Evolutionary conservation across 1,140 invertebrate genomes (phyloP).

Genomic region (Trachelipus rathkii): DNA sequence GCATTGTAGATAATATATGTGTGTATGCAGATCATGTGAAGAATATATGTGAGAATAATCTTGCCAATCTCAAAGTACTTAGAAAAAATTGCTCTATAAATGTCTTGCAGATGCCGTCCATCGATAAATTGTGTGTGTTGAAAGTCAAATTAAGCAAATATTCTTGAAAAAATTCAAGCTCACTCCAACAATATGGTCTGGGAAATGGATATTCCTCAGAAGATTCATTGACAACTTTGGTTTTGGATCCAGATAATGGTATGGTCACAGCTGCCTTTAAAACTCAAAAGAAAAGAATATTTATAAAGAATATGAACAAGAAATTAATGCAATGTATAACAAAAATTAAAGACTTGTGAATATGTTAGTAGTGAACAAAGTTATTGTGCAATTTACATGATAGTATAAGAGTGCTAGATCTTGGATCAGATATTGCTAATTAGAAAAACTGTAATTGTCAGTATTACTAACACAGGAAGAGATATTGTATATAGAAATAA

Average conservation of each 20-base stretch:
- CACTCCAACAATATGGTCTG: constrained; percentile 56
- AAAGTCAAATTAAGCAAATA: constrained; percentile 48
- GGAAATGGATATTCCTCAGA: constrained; percentile 89
- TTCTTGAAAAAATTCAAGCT: constrained; percentile 42
- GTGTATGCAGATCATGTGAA: constrained; percentile 51
- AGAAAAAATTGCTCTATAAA: constrained; percentile 44
- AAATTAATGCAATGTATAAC: constrained; percentile 86
- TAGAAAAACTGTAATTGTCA: too few relatives aligned
- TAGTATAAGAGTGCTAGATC: too few relatives aligned
- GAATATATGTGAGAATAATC: constrained; percentile 55
- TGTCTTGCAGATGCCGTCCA: constrained; percentile 42
- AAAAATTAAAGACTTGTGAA: not conserved
- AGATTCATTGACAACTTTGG: constrained; percentile 80
- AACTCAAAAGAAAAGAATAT: constrained; percentile 94
- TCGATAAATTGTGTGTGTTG: constrained; percentile 49
- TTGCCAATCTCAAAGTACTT: constrained; percentile 51
- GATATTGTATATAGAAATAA: too few relatives aligned
- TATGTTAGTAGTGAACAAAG: too few relatives aligned
- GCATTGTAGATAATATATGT: constrained; percentile 57
- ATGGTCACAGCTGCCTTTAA: constrained; percentile 95
- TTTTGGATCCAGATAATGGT: constrained; percentile 94
- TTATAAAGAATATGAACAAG: constrained; percentile 81
- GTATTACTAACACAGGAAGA: too few relatives aligned
- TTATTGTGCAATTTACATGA: too few relatives aligned
- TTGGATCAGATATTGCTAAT: too few relatives aligned